Evolutionary conservation across 2,797 vertebrate species (phyloP).

Genomic region (Anguilla anguilla): DNA sequence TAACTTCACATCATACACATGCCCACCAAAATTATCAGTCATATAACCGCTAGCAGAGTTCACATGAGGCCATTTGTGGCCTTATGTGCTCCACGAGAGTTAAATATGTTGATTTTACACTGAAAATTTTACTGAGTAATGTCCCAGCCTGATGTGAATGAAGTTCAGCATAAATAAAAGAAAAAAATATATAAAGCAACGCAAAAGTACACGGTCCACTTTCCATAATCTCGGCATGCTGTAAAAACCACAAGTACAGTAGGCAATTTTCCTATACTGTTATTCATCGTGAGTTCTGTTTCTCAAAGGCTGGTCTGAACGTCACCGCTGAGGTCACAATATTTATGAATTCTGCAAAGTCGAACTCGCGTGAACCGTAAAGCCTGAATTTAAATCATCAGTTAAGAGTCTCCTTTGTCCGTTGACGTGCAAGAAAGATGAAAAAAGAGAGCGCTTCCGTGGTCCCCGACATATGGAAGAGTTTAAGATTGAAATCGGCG

Average conservation of each 20-base stretch:
- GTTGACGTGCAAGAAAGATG: not conserved
- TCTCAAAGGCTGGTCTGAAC: not conserved
- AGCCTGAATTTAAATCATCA: not conserved
- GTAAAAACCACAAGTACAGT: not conserved
- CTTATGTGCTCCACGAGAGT: too few species aligned
- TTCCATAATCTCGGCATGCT: not conserved
- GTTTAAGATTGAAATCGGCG: conserved; percentile 1
- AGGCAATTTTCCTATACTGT: not conserved
- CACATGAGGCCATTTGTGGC: too few species aligned
- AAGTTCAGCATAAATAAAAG: not conserved
- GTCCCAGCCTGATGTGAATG: not conserved
- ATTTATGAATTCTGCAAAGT: not conserved
- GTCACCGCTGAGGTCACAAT: not conserved
- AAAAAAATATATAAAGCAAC: not conserved
- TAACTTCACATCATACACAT: not conserved
- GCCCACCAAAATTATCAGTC: too few species aligned
- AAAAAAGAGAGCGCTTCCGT: not conserved
- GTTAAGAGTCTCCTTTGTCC: not conserved
- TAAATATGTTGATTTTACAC: too few species aligned
- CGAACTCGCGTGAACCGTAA: not conserved
- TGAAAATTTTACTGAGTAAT: too few species aligned
- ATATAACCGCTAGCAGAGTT: too few species aligned
- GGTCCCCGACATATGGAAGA: not conserved
- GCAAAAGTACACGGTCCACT: not conserved
- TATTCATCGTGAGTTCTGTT: not conserved